These are phyloP conservation scores for Chiropotes sagulatus DNA, from an alignment of 2,797 vertebrate genomes.

Conservation along the genomic window DNA sequence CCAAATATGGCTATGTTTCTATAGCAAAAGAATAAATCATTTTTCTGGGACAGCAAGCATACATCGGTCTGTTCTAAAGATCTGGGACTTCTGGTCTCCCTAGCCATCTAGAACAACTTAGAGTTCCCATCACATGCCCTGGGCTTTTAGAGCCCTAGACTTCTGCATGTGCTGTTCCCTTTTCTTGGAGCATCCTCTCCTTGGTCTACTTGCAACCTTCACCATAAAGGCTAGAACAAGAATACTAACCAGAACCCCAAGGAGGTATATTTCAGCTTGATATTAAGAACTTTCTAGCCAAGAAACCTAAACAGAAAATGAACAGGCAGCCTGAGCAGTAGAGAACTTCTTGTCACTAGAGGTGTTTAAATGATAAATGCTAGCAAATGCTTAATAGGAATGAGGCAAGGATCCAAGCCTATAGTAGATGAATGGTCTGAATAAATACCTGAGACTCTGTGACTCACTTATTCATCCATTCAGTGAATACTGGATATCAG, in stretches of 20 bases:
- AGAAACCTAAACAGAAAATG: constrained; percentile 12
- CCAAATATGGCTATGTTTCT: background rate
- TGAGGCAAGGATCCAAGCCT: background rate
- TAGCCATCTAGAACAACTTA: background rate
- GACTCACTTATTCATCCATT: background rate
- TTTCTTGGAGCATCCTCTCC: background rate
- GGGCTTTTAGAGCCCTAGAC: background rate
- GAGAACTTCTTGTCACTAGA: background rate
- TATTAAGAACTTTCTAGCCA: constrained; percentile 24
- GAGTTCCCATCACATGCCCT: background rate
- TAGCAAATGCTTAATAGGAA: background rate
- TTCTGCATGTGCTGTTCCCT: background rate
- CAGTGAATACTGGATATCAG: background rate
- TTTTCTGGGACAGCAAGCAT: background rate
- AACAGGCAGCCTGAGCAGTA: background rate
- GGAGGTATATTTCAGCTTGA: background rate
- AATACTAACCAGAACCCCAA: background rate
- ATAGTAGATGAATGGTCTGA: background rate
- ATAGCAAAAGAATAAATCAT: background rate
- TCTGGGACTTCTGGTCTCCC: background rate
- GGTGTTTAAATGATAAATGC: background rate
- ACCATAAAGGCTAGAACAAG: background rate
- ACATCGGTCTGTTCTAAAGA: background rate
- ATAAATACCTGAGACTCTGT: background rate
- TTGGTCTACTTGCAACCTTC: background rate